Evolutionary conservation across 2,113 vertebrate species (phyloP), one percentile per base, ranked within the genome.

Genomic region (Typhlomys cinereus): DNA sequence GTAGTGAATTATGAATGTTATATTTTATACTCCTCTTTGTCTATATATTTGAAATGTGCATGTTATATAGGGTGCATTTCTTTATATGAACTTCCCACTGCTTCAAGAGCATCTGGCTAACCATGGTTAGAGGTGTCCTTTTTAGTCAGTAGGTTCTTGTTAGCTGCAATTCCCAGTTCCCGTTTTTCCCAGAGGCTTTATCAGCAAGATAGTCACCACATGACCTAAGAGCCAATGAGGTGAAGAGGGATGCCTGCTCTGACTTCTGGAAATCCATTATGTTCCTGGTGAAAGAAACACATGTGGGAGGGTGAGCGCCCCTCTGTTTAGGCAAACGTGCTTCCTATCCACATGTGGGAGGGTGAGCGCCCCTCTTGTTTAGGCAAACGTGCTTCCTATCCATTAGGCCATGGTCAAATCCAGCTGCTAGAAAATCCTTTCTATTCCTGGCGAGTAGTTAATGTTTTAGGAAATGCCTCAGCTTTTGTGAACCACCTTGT

Each of bases 111-210:
- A 71, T 27, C n/a, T 6, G 27, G 34, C 36, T 27, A 20, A 11
- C 3, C 3, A 4, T 3, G 27, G 23, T 25, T 14, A 0, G 2
- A 15, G 20, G 5, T 27, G 39, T 36, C 48, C n/a, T 14, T 54
- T 39, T 15, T 59, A 34, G 13, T n/a, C 34, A 59, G 67, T n/a
- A 25, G 50, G 14, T 23, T 70, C 7, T 70, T 69, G 5, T 4
- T 44, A 92, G 44, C 62, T 25, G 41, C 41, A n/a, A 46, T n/a
- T 61, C 52, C 21, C 52, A 15, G 61, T 31, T 54, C 39, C 36
- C 41, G 64, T 20, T 27, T 59, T 85, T 66, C 48, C 67, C 34
- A 57, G 25, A 78, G 27, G 73, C 11, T 67, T 50, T 34, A 71
- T 80, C 10, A 29, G 39, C 25, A n/a, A n/a, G n/a, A n/a, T n/a